Percentiles rank a stretch among this genome's conserved stretches.
These are phyloP conservation scores for Lethrus apterus DNA, from an alignment of 1,140 invertebrate species.

Conservation along the genomic window DNA sequence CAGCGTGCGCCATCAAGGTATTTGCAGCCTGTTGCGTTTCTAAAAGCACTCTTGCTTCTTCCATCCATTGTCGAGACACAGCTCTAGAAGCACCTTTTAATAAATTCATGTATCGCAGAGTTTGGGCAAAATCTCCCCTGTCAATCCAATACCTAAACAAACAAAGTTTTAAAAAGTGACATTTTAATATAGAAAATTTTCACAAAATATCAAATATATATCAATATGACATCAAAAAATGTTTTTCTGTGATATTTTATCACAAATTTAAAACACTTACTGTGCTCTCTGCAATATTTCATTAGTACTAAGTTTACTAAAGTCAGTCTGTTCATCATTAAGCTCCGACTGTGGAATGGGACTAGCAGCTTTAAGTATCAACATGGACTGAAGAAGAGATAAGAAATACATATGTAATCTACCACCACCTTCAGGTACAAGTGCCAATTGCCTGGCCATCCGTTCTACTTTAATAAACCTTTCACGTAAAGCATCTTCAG, in stretches of 20 bases:
- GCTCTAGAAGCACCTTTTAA: constrained; percentile 74
- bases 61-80: constrained; percentile 81
- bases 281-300: constrained; percentile 81
- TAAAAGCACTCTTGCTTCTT: constrained; percentile 72
- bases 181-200: no score
- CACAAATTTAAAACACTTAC: constrained; percentile 51
- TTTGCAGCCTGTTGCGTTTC: constrained; percentile 88
- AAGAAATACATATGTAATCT: constrained; percentile 73
- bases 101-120: constrained; percentile 84
- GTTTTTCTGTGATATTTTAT: no score
- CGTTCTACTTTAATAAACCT: constrained; percentile 74
- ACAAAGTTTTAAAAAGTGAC: no score
- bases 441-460: constrained; percentile 64
- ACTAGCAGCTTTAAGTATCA: constrained; percentile 57
- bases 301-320: constrained; percentile 69
- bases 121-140: constrained; percentile 72
- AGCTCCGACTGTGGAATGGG: constrained; percentile 62
- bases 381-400: constrained; percentile 76
- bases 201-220: no score
- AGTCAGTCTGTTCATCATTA: constrained; percentile 59
- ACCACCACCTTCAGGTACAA: constrained; percentile 77
- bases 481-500: constrained; percentile 75
- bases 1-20: constrained; percentile 77
- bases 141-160: constrained; percentile 79
- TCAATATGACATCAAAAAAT: no score